Conservation (phyloP, 1,140 invertebrate genomes). For the Apis mellifera region Amel_HAv3.1 CM009941.2:91001-91500, state of each 20-base stretch:
- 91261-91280: neutral
- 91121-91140: conserved; percentile 54
- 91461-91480: neutral
- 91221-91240: conserved; percentile 9
- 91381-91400: too few relatives aligned
- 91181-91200: neutral
- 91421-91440: neutral
- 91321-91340: neutral
- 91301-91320: too few relatives aligned
- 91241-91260: conserved; percentile 17
- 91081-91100: neutral
- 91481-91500: neutral
- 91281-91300: neutral
- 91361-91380: neutral
- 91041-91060: neutral
- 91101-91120: conserved; percentile 51
- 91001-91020: too few relatives aligned
- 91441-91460: neutral
- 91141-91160: conserved; percentile 4
- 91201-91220: neutral
- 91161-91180: conserved; percentile 32
- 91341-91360: neutral
- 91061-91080: neutral
- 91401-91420: too few relatives aligned
- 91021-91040: too few relatives aligned